Conservation (phyloP, 2,797 vertebrate genomes). For the Brachymystax lenok region DNA sequence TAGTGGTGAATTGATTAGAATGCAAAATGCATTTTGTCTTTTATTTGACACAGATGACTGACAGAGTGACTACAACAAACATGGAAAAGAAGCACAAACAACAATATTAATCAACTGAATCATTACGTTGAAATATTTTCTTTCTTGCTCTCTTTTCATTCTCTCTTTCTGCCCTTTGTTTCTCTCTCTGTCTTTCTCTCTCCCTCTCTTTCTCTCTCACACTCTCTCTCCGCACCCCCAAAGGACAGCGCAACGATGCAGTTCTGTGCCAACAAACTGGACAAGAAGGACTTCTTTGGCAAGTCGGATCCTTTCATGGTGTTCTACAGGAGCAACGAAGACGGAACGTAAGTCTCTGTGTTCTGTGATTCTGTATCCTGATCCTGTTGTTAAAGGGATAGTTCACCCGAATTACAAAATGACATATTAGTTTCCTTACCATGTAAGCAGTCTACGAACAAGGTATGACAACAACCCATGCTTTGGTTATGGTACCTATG, state of each 20-base stretch:
- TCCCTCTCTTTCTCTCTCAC: not conserved
- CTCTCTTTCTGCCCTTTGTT: not conserved
- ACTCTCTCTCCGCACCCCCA: not conserved
- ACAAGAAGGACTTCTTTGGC: constrained; percentile 97
- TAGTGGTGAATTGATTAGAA: not conserved
- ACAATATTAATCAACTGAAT: no score
- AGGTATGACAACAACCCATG: no score
- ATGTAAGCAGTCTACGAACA: no score
- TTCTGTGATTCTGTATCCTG: constrained; percentile 5
- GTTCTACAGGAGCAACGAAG: constrained; percentile 94
- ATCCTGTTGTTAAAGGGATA: not conserved
- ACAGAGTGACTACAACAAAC: no score
- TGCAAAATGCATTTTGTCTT: not conserved
- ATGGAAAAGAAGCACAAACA: no score
- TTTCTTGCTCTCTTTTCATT: not conserved
- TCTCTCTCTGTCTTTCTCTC: not conserved
- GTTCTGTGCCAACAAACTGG: constrained; percentile 95
- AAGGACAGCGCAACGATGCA: constrained; percentile 95
- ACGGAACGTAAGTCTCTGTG: constrained; percentile 86
- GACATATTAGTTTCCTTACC: no score
- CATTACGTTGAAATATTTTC: not conserved
- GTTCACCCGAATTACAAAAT: no score
- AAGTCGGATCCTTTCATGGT: constrained; percentile 97
- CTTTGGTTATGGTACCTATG: no score
- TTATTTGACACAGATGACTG: no score